Evolutionary conservation across 2,113 vertebrate species (phyloP).

Genomic region (Lates calcarifer): DNA sequence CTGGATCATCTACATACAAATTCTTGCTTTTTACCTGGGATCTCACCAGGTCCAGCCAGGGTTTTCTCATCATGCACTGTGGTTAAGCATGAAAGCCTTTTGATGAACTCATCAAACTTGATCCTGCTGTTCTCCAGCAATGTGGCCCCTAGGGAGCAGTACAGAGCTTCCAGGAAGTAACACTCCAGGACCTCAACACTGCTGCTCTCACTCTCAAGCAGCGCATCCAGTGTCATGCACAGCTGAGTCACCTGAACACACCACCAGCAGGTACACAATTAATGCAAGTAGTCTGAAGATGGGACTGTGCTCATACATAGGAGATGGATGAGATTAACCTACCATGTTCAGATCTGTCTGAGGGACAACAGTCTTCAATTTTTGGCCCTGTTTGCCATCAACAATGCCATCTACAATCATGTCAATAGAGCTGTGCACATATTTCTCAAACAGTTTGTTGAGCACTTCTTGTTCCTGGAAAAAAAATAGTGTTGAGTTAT

Average conservation of each 20-base stretch:
- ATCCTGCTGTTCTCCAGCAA: conserved; percentile 86
- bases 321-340: conserved; percentile 43
- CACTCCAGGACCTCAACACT: conserved; percentile 87
- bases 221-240: conserved; percentile 88
- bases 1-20: neutral
- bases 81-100: conserved; percentile 87
- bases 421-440: conserved; percentile 89
- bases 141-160: conserved; percentile 91
- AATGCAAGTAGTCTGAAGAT: neutral
- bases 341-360: conserved; percentile 98
- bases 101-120: conserved; percentile 90
- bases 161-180: conserved; percentile 94
- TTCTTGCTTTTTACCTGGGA: conserved; percentile 88
- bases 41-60: conserved; percentile 88
- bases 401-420: conserved; percentile 93
- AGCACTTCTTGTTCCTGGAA: conserved; percentile 83
- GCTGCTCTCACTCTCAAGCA: conserved; percentile 82
- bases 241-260: conserved; percentile 90
- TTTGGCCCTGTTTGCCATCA: conserved; percentile 89
- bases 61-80: conserved; percentile 75
- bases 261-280: neutral
- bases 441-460: conserved; percentile 90
- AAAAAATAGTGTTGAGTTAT: neutral
- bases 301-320: neutral
- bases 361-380: conserved; percentile 91